A percentile compares a stretch with the other conserved stretches of the same genome.
These are phyloP conservation scores for Bembecia ichneumoniformis DNA, from an alignment of 2,888 invertebrate genomes.

Conservation along the genomic window DNA sequence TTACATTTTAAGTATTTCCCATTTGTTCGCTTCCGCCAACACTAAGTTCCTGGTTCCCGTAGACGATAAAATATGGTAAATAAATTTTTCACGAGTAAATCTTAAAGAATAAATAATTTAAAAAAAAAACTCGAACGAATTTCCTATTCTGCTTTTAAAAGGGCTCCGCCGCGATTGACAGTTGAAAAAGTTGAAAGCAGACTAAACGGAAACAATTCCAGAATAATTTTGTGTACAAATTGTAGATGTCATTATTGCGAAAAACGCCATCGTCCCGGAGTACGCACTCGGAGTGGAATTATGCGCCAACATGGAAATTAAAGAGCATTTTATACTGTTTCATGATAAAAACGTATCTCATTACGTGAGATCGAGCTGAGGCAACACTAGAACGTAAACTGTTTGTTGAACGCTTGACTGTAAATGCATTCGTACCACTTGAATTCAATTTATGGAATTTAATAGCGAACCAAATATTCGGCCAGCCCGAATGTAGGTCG, in stretches of 20 bases:
- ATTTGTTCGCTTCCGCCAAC: too few species aligned
- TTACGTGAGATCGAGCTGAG: slow-evolving; percentile 39
- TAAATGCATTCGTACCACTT: slow-evolving; percentile 41
- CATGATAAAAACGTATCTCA: slow-evolving; percentile 46
- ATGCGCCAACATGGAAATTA: slow-evolving; percentile 46
- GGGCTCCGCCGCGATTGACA: not conserved
- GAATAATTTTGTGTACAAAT: slow-evolving; percentile 2
- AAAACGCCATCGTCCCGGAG: slow-evolving; percentile 1
- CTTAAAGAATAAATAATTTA: not conserved
- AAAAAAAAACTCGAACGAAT: not conserved
- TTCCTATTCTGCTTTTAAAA: not conserved
- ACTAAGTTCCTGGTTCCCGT: too few species aligned
- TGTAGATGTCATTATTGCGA: slow-evolving; percentile 8
- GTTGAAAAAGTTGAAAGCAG: not conserved
- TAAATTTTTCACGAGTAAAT: not conserved
- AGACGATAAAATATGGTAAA: not conserved
- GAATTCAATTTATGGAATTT: slow-evolving; percentile 65
- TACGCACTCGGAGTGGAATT: slow-evolving; percentile 17
- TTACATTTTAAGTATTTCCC: too few species aligned
- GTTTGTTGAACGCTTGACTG: slow-evolving; percentile 65
- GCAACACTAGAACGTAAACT: slow-evolving; percentile 48
- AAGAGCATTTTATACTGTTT: slow-evolving; percentile 36
- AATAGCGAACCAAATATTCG: slow-evolving; percentile 52
- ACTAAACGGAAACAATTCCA: not conserved
- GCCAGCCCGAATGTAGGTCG: too few species aligned